phyloP scores from a whole-genome alignment of 2,113 vertebrate species.

The Heliornis fulica region DNA sequence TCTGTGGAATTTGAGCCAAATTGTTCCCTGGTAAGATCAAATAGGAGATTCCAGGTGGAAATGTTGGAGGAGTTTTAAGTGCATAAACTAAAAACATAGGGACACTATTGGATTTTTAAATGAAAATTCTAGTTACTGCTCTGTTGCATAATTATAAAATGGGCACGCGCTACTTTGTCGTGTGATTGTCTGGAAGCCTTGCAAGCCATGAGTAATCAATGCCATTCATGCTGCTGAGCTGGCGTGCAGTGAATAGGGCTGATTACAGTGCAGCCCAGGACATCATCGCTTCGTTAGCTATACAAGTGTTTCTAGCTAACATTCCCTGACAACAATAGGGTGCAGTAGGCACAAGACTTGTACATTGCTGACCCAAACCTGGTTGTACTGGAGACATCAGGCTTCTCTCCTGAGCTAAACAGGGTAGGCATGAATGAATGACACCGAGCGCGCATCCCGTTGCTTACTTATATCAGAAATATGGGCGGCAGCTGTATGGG shows the following conservation, averaged over 20 bases:
- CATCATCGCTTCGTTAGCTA: background rate
- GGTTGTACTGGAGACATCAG: background rate
- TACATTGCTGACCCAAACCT: background rate
- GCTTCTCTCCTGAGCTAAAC: background rate
- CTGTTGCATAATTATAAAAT: slow-evolving; percentile 1
- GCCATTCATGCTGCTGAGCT: slow-evolving; percentile 6
- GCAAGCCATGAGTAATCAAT: slow-evolving; percentile 18
- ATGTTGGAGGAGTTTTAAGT: background rate
- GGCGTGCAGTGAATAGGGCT: background rate
- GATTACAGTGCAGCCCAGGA: slow-evolving; percentile 13
- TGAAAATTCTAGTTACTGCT: slow-evolving; percentile 8
- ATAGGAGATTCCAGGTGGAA: background rate
- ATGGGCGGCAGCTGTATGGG: background rate
- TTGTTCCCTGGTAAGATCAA: background rate
- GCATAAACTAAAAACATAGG: background rate
- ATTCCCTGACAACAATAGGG: background rate
- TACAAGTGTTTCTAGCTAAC: background rate
- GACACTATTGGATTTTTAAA: background rate
- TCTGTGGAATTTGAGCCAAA: background rate
- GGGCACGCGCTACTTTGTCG: background rate
- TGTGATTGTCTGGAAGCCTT: slow-evolving; percentile 27
- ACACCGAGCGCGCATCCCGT: background rate
- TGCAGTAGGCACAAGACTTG: background rate
- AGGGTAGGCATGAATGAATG: background rate
- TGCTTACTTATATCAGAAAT: slow-evolving; percentile 20